phyloP scores from a whole-genome alignment of 2,113 vertebrate genomes.

The Psilopsiagon aymara region DNA sequence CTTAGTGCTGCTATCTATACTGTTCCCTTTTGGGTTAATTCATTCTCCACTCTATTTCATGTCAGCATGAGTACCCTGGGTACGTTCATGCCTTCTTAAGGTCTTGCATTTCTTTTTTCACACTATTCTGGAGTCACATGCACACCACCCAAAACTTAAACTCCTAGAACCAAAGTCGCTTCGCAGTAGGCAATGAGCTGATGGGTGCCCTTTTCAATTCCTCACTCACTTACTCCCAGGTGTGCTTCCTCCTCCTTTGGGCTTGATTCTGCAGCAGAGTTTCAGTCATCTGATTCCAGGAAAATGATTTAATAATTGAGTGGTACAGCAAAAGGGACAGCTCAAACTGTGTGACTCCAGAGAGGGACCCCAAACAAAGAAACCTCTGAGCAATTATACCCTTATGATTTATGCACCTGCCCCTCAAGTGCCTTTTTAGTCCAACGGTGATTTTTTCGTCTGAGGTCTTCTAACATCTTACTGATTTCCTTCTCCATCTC shows the following conservation, averaged over 20 bases:
- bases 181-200: not conserved
- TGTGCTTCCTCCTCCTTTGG: not conserved
- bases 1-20: not conserved
- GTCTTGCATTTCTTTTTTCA: not conserved
- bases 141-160: not conserved
- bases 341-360: not conserved
- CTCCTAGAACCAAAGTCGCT: not conserved
- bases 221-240: not conserved
- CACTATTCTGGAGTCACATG: not conserved
- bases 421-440: not conserved
- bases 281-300: not conserved
- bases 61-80: not conserved
- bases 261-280: too few relatives aligned
- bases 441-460: not conserved
- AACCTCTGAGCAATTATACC: not conserved
- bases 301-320: not conserved
- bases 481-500: not conserved
- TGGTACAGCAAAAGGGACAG: not conserved
- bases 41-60: not conserved
- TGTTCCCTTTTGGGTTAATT: not conserved
- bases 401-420: not conserved
- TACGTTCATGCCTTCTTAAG: not conserved
- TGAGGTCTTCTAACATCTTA: not conserved
- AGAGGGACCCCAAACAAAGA: not conserved
- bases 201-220: not conserved